phyloP scores from a whole-genome alignment of 2,797 vertebrate species.

The Percopsis omiscomaycus region DNA sequence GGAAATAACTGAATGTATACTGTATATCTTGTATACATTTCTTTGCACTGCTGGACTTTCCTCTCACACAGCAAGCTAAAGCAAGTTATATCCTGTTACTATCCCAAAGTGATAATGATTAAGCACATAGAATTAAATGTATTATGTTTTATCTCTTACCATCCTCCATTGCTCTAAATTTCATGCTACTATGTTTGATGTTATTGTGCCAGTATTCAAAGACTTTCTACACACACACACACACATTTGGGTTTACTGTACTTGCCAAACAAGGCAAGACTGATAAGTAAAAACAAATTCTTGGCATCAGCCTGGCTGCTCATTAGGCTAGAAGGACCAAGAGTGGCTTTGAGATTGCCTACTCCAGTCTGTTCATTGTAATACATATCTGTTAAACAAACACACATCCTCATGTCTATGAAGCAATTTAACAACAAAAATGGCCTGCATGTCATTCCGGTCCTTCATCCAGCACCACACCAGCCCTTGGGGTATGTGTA shows the following conservation, averaged over 20 bases:
- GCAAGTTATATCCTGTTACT: not conserved
- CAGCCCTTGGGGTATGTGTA: too few relatives aligned
- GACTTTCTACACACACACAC: not conserved
- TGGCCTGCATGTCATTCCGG: constrained; percentile 11
- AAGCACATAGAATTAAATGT: too few relatives aligned
- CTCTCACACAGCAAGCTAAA: not conserved
- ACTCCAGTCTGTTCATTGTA: not conserved
- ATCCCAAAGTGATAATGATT: too few relatives aligned
- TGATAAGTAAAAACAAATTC: not conserved
- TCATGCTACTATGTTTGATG: too few relatives aligned
- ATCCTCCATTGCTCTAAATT: too few relatives aligned
- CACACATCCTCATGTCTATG: not conserved
- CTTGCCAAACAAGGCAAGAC: not conserved
- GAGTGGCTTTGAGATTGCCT: not conserved
- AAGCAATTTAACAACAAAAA: constrained; percentile 6
- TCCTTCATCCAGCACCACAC: not conserved
- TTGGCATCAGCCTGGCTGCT: not conserved
- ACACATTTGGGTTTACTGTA: not conserved
- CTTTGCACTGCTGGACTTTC: not conserved
- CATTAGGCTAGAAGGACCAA: not conserved
- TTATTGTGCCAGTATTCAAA: too few relatives aligned
- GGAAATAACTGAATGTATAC: not conserved
- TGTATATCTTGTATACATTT: not conserved
- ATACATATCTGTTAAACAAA: not conserved
- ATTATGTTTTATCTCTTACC: too few relatives aligned